phyloP scores from a whole-genome alignment of 2,113 vertebrate genomes.

The Cygnus buccinator region DNA sequence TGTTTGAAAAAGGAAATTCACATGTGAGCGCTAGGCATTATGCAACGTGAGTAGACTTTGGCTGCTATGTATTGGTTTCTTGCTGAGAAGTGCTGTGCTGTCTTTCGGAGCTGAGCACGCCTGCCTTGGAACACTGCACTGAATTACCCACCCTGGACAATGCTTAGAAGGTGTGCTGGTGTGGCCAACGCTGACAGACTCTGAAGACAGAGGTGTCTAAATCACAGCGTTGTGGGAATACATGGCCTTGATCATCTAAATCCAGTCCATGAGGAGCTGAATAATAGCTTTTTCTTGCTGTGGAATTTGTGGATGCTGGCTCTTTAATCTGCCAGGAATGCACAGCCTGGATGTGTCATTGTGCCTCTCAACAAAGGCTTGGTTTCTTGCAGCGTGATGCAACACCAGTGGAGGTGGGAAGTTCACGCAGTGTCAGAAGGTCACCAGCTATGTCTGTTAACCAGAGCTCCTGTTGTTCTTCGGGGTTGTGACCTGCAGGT shows the following conservation, averaged over 20 bases:
- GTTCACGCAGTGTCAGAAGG: background rate
- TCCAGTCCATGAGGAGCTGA: slow-evolving; percentile 4
- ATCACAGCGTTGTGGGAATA: background rate
- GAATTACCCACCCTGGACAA: background rate
- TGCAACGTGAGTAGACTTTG: background rate
- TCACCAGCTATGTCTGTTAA: background rate
- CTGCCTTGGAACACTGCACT: fast-evolving
- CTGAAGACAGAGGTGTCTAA: background rate
- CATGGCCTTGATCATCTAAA: slow-evolving; percentile 22
- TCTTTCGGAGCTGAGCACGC: background rate
- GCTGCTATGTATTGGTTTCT: background rate
- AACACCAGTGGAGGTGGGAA: background rate
- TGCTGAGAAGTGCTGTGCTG: background rate
- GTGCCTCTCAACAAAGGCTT: background rate
- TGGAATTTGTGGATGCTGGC: slow-evolving; percentile 49
- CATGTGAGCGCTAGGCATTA: background rate
- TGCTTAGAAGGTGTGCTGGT: fast-evolving
- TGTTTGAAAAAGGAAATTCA: background rate
- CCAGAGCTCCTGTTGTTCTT: slow-evolving; percentile 1
- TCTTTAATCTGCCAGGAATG: slow-evolving; percentile 57
- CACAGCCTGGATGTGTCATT: background rate
- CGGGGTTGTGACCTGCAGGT: background rate
- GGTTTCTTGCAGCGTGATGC: background rate
- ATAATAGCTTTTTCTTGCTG: slow-evolving; percentile 12
- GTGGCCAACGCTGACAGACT: background rate